Base-by-base conservation (phyloP, 2,888 invertebrate genomes). In the Lapara coniferarum region DNA sequence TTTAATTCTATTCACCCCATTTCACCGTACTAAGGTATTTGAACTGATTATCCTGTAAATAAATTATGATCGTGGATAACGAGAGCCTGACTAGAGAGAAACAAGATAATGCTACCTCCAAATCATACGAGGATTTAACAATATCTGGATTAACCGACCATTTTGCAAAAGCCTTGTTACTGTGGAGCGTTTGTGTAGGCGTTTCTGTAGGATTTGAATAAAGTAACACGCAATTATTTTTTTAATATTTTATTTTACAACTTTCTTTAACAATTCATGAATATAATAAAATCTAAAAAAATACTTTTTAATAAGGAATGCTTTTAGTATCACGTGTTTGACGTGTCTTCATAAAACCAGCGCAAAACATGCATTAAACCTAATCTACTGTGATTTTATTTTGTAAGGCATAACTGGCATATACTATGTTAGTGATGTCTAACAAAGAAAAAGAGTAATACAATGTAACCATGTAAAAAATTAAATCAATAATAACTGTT, bases 261-360 rank as follows among this genome's bases (percentile, higher is more conserved):
- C 51, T 66, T 66, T 52, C 49, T 52, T 53, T 52, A 14, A 52
- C 53, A 66, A 52, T 66, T 37, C 52, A 66, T 52, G 52, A 66
- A 52, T 66, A 66, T 53, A 68, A 16, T 69, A 63, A 63, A 53
- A 69, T 53, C 53, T 44, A 63, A 53, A 69, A 25, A 69, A 69
- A 69, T 63, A 63, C 53, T 53, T 63, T 59, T 19, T 37, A 69
- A 69, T 63, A 63, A 69, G 68, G 68, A 69, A 69, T 69, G 68
- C 44, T 63, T 46, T 63, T 53, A 53, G 59, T 63, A 69, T 69
- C 59, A 69, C 68, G 52, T 63, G 59, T 44, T 53, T 52, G 52
- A 53, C 59, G 16, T 44, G 19, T 53, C 52, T 52, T 67, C 44
- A 44, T 49, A 63, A 63, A 19, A 46, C 10, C 46, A 63, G 63